Conservation (phyloP, 2,888 invertebrate genomes). For the Pantelozetes paolii region DNA sequence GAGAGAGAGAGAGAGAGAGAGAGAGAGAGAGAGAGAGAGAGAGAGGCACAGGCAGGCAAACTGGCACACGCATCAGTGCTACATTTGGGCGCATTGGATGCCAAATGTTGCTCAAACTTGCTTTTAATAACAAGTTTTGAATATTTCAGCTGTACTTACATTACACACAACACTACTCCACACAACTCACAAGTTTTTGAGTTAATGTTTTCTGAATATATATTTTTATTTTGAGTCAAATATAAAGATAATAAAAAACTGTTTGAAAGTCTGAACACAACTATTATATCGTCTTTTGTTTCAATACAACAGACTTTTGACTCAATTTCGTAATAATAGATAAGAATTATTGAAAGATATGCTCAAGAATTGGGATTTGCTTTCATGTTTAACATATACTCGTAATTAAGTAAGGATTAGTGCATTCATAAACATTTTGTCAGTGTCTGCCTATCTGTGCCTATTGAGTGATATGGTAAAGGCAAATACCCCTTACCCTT, state of each 20-base stretch:
- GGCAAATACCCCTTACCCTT: neutral
- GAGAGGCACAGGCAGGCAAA: neutral
- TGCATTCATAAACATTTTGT: too few relatives aligned
- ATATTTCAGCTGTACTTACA: slow-evolving; percentile 31
- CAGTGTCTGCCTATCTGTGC: neutral
- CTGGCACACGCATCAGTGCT: slow-evolving; percentile 26
- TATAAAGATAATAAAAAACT: neutral
- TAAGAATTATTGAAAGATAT: neutral
- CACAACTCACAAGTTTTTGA: slow-evolving; percentile 13
- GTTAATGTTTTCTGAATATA: slow-evolving; percentile 6
- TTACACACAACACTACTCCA: neutral
- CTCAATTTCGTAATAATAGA: neutral
- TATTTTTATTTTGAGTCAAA: neutral
- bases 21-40: too few relatives aligned
- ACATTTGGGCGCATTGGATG: slow-evolving; percentile 1
- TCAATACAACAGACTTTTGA: slow-evolving; percentile 3
- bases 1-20: too few relatives aligned
- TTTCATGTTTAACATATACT: too few relatives aligned
- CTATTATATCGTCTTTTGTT: neutral
- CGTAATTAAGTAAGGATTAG: neutral
- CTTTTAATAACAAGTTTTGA: slow-evolving; percentile 31
- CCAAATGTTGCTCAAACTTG: slow-evolving; percentile 29
- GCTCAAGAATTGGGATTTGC: neutral
- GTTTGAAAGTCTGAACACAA: neutral
- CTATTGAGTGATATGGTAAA: too few relatives aligned